Evolutionary conservation across 2,888 invertebrate species (phyloP), one percentile per base, ranked within the genome.

Genomic region (Laothoe populi): DNA sequence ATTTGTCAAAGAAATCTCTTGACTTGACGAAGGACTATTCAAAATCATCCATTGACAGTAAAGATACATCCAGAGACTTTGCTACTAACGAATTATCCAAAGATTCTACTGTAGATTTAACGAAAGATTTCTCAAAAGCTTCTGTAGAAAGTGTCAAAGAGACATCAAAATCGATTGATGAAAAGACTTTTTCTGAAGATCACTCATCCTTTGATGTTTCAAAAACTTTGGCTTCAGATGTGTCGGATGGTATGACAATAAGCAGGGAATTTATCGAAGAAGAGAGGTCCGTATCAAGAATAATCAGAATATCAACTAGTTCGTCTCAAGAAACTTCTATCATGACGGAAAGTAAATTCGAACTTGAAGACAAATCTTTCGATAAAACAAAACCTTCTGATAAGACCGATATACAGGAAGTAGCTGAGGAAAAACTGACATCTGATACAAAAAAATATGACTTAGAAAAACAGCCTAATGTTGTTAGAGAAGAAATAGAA

Each of bases 211-310:
- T 91, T 63, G 92, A 92, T 66, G 82, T 87, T 19, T 92, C 92
- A n/a, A 92, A 92, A 68, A 92, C 92, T 8, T 78, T 92, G 70
- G 92, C 92, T n/a, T 91, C 92, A 24, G 92, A 92, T 74, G 87
- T 77, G 13, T 92, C 92, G 16, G 92, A 92, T 64, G 86, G 81
- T 5, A 85, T 90, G 4, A 87, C 88, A 26, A 75, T 87, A 38
- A 90, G 90, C 63, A 88, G 78, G 72, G 92, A 92, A 48, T 88
- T 85, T 69, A 76, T 86, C 63, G 90, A 90, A 67, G 88, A 90
- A 61, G 91, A 90, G 48, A 83, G 80, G 72, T 90, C 90, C 61
- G 68, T 79, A 44, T 91, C 91, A 0, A 87, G 80, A 73, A 64
- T 86, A 16, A 71, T 86, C 0, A 82, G 78, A 70, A 73, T 85